Percentiles rank a stretch among this genome's conserved stretches.
phyloP scores from a whole-genome alignment of 92 coral and sea anemone genomes.

The Zoanthus solanderi region DNA sequence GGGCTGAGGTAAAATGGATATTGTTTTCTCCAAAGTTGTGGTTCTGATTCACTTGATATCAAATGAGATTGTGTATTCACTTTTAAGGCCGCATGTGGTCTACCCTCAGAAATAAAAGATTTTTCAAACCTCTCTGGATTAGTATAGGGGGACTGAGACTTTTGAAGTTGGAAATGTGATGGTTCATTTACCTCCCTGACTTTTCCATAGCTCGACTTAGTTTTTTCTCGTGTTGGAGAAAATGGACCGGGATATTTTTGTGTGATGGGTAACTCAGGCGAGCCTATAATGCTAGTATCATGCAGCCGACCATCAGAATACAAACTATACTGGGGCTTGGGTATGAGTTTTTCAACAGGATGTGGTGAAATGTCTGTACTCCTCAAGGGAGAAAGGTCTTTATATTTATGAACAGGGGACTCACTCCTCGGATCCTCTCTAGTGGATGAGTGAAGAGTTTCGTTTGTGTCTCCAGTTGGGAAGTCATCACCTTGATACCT shows the following conservation, averaged over 20 bases:
- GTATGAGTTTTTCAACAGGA: conserved; percentile 36
- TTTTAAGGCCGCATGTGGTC: not conserved
- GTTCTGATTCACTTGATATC: not conserved
- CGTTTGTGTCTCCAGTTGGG: conserved; percentile 45
- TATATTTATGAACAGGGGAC: conserved; percentile 48
- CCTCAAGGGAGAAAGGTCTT: conserved; percentile 38
- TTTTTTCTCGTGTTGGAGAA: conserved; percentile 1
- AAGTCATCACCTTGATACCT: conserved; percentile 59
- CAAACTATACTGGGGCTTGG: conserved; percentile 28
- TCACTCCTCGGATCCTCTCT: conserved; percentile 51
- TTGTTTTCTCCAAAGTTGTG: not conserved
- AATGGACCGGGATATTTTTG: conserved; percentile 27
- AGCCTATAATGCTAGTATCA: conserved; percentile 22
- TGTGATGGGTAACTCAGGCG: not conserved
- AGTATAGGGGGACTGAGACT: not conserved
- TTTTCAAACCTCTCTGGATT: not conserved
- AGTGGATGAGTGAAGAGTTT: conserved; percentile 47
- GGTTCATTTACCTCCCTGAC: not conserved
- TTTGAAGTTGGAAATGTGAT: not conserved
- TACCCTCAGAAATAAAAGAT: conserved; percentile 4
- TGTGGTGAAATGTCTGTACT: conserved; percentile 32
- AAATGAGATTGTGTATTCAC: not conserved
- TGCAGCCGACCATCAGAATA: conserved; percentile 32
- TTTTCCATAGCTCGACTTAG: not conserved
- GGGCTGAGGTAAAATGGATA: too few relatives aligned